A percentile compares a stretch with the other conserved stretches of the same genome.
Conservation (phyloP, 2,113 vertebrate species). For the Plestiodon gilberti region DNA sequence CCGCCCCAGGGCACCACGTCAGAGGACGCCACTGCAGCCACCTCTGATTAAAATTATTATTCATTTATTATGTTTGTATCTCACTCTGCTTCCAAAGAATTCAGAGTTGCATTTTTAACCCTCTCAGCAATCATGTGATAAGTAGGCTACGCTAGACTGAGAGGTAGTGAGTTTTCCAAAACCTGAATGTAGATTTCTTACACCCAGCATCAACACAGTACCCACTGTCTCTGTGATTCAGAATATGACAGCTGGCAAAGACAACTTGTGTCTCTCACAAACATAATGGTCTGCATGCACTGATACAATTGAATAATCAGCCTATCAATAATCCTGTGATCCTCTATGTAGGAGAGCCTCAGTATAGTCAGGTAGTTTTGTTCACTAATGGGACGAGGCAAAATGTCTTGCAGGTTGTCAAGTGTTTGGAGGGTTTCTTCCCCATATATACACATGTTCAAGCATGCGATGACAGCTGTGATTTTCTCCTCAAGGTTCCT, state of each 20-base stretch:
- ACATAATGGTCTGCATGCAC: neutral
- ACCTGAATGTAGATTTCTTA: neutral
- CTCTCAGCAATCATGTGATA: neutral
- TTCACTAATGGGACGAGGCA: slow-evolving; percentile 32
- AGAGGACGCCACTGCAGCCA: no score
- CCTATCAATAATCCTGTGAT: slow-evolving; percentile 11
- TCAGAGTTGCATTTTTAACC: neutral
- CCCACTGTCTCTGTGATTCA: accelerated
- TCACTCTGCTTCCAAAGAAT: neutral
- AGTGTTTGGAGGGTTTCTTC: slow-evolving; percentile 42
- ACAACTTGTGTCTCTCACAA: neutral
- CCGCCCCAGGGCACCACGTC: no score
- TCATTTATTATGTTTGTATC: neutral
- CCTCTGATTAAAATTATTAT: neutral
- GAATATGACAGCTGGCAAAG: neutral
- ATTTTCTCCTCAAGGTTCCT: slow-evolving; percentile 51
- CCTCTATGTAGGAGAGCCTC: slow-evolving; percentile 35
- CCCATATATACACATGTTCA: slow-evolving; percentile 73
- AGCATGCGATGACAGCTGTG: slow-evolving; percentile 67
- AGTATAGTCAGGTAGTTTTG: slow-evolving; percentile 20
- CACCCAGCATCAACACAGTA: neutral
- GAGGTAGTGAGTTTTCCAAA: neutral
- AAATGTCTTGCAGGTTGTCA: slow-evolving; percentile 49
- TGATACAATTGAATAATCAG: accelerated
- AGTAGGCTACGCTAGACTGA: neutral